Evolutionary conservation across 2,888 invertebrate species (phyloP).

Genomic region (Eledona agricola): DNA sequence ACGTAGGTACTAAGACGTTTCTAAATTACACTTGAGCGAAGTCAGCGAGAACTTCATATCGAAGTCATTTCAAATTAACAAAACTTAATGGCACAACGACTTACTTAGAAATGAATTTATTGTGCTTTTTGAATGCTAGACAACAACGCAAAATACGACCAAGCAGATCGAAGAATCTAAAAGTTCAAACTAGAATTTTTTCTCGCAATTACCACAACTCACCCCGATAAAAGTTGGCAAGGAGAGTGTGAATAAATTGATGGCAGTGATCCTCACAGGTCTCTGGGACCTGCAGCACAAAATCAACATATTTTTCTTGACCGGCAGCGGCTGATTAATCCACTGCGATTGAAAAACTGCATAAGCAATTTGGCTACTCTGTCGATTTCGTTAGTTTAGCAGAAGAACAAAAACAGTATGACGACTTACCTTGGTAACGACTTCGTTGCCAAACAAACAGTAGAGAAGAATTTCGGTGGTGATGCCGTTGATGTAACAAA

Average conservation of each 20-base stretch:
- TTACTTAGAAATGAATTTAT: too few species aligned
- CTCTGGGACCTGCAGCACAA: constrained; percentile 4
- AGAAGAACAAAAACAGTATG: constrained; percentile 10
- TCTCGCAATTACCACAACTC: too few species aligned
- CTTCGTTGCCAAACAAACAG: constrained; percentile 34
- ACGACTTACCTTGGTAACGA: constrained; percentile 18
- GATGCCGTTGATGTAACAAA: constrained; percentile 20
- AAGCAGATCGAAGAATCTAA: constrained; percentile 10
- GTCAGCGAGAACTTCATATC: too few species aligned
- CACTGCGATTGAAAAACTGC: constrained; percentile 12
- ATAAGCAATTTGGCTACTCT: constrained; percentile 10
- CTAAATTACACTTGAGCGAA: too few species aligned
- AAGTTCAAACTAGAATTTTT: too few species aligned
- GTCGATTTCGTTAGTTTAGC: constrained; percentile 15
- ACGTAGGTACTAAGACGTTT: too few species aligned
- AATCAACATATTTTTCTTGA: constrained; percentile 4
- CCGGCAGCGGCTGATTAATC: not conserved
- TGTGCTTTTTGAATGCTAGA: constrained; percentile 4
- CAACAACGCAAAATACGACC: constrained; percentile 21
- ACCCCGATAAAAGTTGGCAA: not conserved
- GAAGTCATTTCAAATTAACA: too few species aligned
- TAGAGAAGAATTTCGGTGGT: constrained; percentile 28
- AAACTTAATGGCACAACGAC: too few species aligned
- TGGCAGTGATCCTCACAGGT: constrained; percentile 3
- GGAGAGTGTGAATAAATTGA: constrained; percentile 9